Evolutionary conservation across 1,140 invertebrate genomes (phyloP), one percentile per base, ranked within the genome.

Genomic region (Dendrolimus punctatus): DNA sequence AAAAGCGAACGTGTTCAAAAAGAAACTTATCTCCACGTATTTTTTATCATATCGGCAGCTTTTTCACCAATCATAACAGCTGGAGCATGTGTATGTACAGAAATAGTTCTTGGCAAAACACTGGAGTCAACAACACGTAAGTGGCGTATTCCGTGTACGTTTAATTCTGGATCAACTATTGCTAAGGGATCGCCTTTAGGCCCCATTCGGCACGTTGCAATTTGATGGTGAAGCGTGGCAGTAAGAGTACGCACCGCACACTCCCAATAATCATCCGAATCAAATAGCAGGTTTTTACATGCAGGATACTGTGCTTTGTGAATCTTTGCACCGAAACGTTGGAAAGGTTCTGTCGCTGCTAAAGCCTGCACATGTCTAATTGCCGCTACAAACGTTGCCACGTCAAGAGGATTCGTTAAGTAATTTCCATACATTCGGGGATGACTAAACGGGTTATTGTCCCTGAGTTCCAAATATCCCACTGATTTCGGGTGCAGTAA

Each of bases 11-110:
- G 0, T 6, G 6, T 43, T 38, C 0, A 5, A 46, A 8, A 10
- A 1, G 37, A 42, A 6, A 42, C 6, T 23, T 54, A 56, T 6
- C 42, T 46, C 62, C 65, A 71, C 10, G 57, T 60, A 8, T 37
- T 80, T 71, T 93, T 93, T 47, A 95, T 93, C 60, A 95, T 79
- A 86, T 95, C 94, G 0, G 93, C 89, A 2, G 91, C 94, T 77
- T 94, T 95, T 68, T 95, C 94, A 0, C 88, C 94, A 44, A 96
- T 94, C 94, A 95, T 95, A 36, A 95, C 93, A 4, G 90, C 89
- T 3, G 94, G 93, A 0, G 93, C 94, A 79, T 95, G 94, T 0
- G 94, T 95, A 62, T 95, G 95, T 2, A 92, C 94, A 40, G 87
- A 88, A 88, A 68, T 87, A 67, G 95, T 93, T 0, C 91, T 92